These are phyloP conservation scores for Aphaenogaster rudis DNA, from an alignment of 1,140 invertebrate species.

Conservation along the genomic window DNA sequence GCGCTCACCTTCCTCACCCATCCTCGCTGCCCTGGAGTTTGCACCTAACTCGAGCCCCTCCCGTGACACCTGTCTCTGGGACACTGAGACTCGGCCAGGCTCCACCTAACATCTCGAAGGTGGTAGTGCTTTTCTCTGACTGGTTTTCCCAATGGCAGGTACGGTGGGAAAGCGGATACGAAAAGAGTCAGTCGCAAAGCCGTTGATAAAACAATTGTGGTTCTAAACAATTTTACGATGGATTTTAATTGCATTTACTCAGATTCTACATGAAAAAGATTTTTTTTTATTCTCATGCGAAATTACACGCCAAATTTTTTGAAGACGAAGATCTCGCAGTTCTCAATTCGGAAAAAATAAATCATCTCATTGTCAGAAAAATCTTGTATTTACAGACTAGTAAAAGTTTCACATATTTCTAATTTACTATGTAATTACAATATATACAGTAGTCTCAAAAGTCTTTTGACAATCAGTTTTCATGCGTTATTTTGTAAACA, in stretches of 20 bases:
- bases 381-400: neutral
- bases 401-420: neutral
- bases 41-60: constrained; percentile 53
- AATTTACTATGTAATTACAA: neutral
- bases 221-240: neutral
- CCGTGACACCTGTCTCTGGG: constrained; percentile 44
- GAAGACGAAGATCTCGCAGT: neutral
- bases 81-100: constrained; percentile 11
- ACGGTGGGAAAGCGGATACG: neutral
- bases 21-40: constrained; percentile 26
- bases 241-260: neutral
- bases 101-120: constrained; percentile 2
- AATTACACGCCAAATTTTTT: neutral
- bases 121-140: constrained; percentile 26
- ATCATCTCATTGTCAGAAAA: neutral
- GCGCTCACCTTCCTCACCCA: constrained; percentile 63
- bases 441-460: too few relatives aligned
- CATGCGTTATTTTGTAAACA: too few relatives aligned
- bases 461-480: too few relatives aligned
- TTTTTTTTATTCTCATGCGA: neutral
- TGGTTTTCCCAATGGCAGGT: neutral
- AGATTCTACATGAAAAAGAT: neutral
- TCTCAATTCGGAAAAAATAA: neutral
- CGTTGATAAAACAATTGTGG: neutral
- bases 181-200: neutral